phyloP scores from a whole-genome alignment of 2,888 invertebrate genomes.

The Lucinisca nassula region DNA sequence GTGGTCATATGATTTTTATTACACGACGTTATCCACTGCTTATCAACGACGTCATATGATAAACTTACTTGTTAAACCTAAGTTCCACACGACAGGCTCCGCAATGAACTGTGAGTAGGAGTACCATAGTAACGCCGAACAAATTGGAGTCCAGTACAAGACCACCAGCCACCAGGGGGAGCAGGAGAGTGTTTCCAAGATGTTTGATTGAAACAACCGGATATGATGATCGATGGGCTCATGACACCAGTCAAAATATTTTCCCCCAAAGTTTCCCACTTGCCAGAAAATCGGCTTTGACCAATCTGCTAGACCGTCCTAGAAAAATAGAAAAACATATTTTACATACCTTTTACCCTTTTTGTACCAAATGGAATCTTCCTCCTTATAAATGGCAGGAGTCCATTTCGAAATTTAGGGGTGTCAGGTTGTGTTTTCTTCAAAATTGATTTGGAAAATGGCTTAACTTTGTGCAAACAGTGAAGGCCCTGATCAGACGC shows the following conservation, averaged over 20 bases:
- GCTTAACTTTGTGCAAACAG: too few relatives aligned
- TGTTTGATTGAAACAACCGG: constrained; percentile 86
- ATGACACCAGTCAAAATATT: constrained; percentile 88
- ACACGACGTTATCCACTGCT: too few relatives aligned
- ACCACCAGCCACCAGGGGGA: constrained; percentile 85
- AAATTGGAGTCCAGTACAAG: constrained; percentile 82
- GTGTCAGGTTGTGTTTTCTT: too few relatives aligned
- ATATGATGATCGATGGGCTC: constrained; percentile 88
- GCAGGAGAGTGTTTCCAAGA: constrained; percentile 81
- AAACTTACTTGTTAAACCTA: constrained; percentile 65
- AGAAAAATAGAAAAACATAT: constrained; percentile 12
- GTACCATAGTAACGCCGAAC: constrained; percentile 61
- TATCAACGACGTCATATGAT: too few relatives aligned
- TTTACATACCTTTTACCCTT: too few relatives aligned
- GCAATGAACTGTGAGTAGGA: constrained; percentile 68
- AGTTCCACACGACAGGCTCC: constrained; percentile 62
- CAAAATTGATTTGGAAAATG: too few relatives aligned
- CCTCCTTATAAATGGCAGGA: too few relatives aligned
- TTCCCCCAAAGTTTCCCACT: constrained; percentile 86
- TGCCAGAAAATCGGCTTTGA: constrained; percentile 87
- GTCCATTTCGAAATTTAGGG: too few relatives aligned
- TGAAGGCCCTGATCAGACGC: too few relatives aligned
- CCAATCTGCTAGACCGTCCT: constrained; percentile 87
- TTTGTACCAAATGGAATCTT: too few relatives aligned
- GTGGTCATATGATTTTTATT: too few relatives aligned